Base-by-base conservation (phyloP, 2,113 vertebrate species). In the Macrotis lagotis region DNA sequence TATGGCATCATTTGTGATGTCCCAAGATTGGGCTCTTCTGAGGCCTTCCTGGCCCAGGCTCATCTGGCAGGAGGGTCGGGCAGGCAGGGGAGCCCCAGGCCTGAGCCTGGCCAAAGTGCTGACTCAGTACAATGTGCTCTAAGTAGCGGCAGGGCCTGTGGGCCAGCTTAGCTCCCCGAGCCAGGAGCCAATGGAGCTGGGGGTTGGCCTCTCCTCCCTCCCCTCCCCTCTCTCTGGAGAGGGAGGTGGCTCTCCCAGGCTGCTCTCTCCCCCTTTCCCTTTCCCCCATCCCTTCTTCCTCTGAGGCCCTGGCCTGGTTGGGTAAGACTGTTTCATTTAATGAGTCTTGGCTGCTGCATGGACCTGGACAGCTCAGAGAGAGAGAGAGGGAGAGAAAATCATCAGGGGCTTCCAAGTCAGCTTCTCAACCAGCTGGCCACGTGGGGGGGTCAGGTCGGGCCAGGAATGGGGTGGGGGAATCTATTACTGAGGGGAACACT, bases 51-150 rank as follows among this genome's bases (percentile, higher is more conserved):
- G 99, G 98, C 98, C 97, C 91, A 53, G 59, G 96, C 93, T 98
- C 98, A 99, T 98, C 98, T 99, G 99, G 99, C 99, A 99, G 98
- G 97, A 98, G 6, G 16, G 37, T 92, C 93, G 74, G 96, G 96
- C 12, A 88, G 99, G 99, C 98, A 98, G 98, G 97, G 97, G 99
- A 99, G 99, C 99, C 98, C 98, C 97, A 95, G 98, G 95, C 97
- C 98, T 98, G 98, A 98, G 99, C 98, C 52, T 88, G 97, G 99
- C 98, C 97, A 98, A 99, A 98, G 98, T 98, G 99, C 99, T 99
- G 99, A 99, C 98, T 99, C 98, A 98, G 99, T 99, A 99, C 98
- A 99, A 99, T 98, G 98, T 90, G 95, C 98, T 99, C 99, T 99
- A 99, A 99, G 99, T 98, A 98, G 98, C 98, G 91, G 98, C 98